These are phyloP conservation scores for Drosophila falleni DNA, from an alignment of 2,888 invertebrate species.

Conservation along the genomic window DNA sequence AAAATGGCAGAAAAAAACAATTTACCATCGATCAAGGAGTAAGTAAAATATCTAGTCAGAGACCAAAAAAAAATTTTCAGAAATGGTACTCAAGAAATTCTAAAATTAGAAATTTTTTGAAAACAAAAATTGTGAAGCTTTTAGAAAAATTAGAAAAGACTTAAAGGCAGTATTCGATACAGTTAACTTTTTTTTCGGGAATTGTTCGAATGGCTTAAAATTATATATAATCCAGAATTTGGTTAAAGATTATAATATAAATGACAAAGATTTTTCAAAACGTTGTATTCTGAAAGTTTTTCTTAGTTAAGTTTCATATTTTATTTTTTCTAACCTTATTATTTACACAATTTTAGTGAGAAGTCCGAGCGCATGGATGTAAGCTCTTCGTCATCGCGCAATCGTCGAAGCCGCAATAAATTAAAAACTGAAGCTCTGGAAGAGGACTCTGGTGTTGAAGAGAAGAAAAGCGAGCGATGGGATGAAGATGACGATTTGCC, in stretches of 20 bases:
- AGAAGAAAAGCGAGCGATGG: slow-evolving; percentile 53
- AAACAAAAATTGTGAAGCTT: too few species aligned
- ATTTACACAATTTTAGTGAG: slow-evolving; percentile 49
- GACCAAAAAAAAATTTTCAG: neutral
- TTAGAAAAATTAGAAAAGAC: too few species aligned
- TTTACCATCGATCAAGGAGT: slow-evolving; percentile 53
- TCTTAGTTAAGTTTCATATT: neutral
- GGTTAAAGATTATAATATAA: too few species aligned
- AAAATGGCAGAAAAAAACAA: slow-evolving; percentile 48
- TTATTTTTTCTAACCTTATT: neutral
- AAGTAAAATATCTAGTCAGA: slow-evolving; percentile 24
- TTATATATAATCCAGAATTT: too few species aligned
- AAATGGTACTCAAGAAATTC: neutral
- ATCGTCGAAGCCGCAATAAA: slow-evolving; percentile 69
- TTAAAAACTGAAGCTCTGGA: slow-evolving; percentile 54
- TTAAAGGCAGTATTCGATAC: too few species aligned
- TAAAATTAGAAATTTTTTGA: neutral
- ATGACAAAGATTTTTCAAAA: too few species aligned
- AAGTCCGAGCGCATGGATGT: slow-evolving; percentile 70
- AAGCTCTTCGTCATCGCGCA: slow-evolving; percentile 70
- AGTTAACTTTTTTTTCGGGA: too few species aligned
- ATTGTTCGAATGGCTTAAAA: too few species aligned
- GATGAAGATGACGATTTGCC: slow-evolving; percentile 75
- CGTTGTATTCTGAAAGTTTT: too few species aligned
- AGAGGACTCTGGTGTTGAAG: slow-evolving; percentile 57